These are phyloP conservation scores for Thripadectes ignobilis DNA, from an alignment of 2,797 vertebrate genomes.

Conservation along the genomic window DNA sequence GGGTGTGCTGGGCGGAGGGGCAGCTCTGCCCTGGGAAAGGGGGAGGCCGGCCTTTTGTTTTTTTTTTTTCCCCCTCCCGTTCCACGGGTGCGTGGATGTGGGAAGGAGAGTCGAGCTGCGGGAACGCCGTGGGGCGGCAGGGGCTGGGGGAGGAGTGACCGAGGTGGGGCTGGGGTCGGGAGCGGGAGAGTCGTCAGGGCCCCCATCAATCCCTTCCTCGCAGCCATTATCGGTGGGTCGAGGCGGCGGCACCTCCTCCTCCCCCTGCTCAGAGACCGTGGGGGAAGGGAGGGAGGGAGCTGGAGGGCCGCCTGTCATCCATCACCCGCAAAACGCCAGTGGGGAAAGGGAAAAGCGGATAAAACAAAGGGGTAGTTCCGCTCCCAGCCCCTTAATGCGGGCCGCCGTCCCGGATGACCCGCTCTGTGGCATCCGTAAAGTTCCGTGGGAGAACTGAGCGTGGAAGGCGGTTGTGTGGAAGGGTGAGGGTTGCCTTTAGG, in stretches of 20 bases:
- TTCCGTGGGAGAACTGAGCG: not conserved
- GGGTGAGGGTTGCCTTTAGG: slow-evolving; percentile 31
- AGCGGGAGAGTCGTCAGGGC: not conserved
- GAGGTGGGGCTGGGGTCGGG: not conserved
- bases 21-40: not conserved
- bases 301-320: slow-evolving; percentile 72
- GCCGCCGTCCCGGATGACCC: not conserved
- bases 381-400: not conserved
- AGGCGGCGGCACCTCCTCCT: slow-evolving; percentile 6
- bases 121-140: not conserved
- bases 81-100: not conserved
- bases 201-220: not conserved
- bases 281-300: slow-evolving; percentile 4
- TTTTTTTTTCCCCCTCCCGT: too few species aligned
- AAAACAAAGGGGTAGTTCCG: slow-evolving; percentile 67
- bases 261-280: not conserved
- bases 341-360: slow-evolving; percentile 62
- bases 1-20: not conserved
- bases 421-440: not conserved
- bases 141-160: not conserved
- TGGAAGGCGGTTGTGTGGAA: not conserved
- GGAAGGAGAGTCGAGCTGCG: not conserved
- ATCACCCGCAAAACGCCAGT: slow-evolving; percentile 70
- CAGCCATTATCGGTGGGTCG: slow-evolving; percentile 50
- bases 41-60: not conserved